phyloP scores from a whole-genome alignment of 1,140 invertebrate species.

The Zeugodacus cucurbitae region DNA sequence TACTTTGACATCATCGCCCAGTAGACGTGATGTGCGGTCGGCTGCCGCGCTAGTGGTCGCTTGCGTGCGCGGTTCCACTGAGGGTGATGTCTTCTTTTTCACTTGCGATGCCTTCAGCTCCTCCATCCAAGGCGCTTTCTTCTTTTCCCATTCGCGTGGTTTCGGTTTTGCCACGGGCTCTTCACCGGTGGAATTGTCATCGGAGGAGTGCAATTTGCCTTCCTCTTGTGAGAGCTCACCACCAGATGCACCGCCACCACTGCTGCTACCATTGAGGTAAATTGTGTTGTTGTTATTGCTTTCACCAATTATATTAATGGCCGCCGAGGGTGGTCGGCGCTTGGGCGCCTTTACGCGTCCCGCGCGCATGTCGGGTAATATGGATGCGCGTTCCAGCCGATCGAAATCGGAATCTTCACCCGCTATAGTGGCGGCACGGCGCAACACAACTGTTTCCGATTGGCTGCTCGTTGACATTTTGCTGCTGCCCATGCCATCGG shows the following conservation, averaged over 20 bases:
- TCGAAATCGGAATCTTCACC: conserved; percentile 70
- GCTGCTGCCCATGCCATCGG: conserved; percentile 58
- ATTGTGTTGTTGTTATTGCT: conserved; percentile 64
- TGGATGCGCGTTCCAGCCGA: conserved; percentile 71
- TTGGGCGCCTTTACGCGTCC: conserved; percentile 70
- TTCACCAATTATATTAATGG: conserved; percentile 60
- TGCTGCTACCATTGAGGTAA: conserved; percentile 59
- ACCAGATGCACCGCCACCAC: conserved; percentile 52
- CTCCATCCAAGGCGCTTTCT: conserved; percentile 76
- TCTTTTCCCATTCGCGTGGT: conserved; percentile 71
- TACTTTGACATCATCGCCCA: conserved; percentile 48
- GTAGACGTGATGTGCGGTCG: conserved; percentile 57
- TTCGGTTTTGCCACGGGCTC: conserved; percentile 68
- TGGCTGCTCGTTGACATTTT: conserved; percentile 46
- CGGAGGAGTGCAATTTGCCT: conserved; percentile 50
- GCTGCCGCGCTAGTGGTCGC: conserved; percentile 45
- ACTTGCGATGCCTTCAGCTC: conserved; percentile 74
- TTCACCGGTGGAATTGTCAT: conserved; percentile 64
- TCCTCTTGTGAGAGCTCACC: conserved; percentile 44
- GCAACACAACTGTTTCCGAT: conserved; percentile 48
- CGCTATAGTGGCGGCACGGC: conserved; percentile 57
- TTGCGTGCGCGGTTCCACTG: conserved; percentile 56
- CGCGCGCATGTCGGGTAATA: conserved; percentile 72
- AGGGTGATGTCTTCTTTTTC: conserved; percentile 69
- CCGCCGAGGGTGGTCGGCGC: conserved; percentile 70